Percentiles rank a stretch among this genome's conserved stretches.
Evolutionary conservation across 2,113 vertebrate genomes (phyloP).

Genomic region (Poeciliopsis occidentalis): DNA sequence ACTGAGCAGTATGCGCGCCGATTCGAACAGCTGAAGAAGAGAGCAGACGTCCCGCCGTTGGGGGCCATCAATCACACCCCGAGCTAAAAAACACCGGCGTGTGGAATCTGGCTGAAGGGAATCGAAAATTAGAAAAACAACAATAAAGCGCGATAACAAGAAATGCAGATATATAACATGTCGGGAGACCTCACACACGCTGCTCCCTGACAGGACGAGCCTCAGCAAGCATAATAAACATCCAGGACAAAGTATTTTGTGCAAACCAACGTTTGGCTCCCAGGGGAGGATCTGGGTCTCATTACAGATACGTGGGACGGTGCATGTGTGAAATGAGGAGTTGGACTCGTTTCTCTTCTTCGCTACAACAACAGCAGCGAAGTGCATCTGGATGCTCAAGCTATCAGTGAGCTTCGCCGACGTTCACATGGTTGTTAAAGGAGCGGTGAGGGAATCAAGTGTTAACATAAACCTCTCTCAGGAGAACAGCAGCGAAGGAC

Average conservation of each 20-base stretch:
- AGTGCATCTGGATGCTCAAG: not conserved
- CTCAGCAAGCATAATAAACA: conserved; percentile 77
- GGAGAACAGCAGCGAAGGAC: not conserved
- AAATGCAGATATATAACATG: conserved; percentile 20
- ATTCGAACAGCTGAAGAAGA: conserved; percentile 25
- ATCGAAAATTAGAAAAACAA: conserved; percentile 9
- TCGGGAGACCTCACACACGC: conserved; percentile 52
- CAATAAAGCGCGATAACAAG: conserved; percentile 18
- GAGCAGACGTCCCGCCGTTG: not conserved
- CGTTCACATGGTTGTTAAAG: not conserved
- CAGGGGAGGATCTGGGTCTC: conserved; percentile 74
- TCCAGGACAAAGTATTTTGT: conserved; percentile 71
- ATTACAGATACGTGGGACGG: conserved; percentile 60
- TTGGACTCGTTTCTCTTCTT: not conserved
- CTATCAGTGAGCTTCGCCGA: not conserved
- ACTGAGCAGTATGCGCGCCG: conserved; percentile 22
- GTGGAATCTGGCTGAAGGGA: conserved; percentile 4
- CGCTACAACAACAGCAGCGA: not conserved
- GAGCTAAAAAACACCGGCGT: not conserved
- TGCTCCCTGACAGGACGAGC: conserved; percentile 61
- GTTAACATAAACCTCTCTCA: not conserved
- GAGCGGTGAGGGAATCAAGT: not conserved
- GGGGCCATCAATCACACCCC: conserved; percentile 3
- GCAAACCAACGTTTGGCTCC: conserved; percentile 73
- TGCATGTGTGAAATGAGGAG: conserved; percentile 15